A percentile compares a stretch with the other conserved stretches of the same genome.
Conservation (phyloP, 2,888 invertebrate species). For the Caenorhabditis plicata region DNA sequence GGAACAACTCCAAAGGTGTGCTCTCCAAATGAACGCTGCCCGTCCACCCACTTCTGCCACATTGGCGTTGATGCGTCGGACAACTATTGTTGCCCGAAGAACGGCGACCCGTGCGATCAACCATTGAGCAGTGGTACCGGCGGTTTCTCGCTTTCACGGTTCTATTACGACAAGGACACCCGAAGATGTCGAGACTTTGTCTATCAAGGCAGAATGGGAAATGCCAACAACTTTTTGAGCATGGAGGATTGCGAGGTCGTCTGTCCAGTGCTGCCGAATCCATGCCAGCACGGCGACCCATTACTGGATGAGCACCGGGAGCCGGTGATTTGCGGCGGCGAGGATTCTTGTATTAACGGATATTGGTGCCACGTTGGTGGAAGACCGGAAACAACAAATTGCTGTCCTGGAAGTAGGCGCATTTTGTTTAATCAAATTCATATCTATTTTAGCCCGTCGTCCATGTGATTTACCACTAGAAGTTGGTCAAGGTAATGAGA, state of each 20-base stretch:
- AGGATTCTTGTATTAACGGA: conserved; percentile 53
- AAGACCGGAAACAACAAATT: conserved; percentile 62
- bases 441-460: conserved; percentile 34
- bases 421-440: conserved; percentile 1
- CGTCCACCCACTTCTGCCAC: conserved; percentile 64
- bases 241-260: conserved; percentile 58
- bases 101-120: conserved; percentile 60
- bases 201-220: conserved; percentile 59
- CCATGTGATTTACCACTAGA: conserved; percentile 50
- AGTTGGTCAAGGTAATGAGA: conserved; percentile 47
- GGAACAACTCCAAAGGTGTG: conserved; percentile 45
- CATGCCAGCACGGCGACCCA: conserved; percentile 62
- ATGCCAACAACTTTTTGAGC: conserved; percentile 63
- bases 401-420: conserved; percentile 62
- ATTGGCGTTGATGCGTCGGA: conserved; percentile 52
- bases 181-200: conserved; percentile 48
- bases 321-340: conserved; percentile 63
- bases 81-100: conserved; percentile 63
- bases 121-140: conserved; percentile 51
- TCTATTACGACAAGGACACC: conserved; percentile 56
- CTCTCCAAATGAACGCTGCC: conserved; percentile 50
- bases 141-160: conserved; percentile 47
- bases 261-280: conserved; percentile 61
- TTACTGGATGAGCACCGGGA: conserved; percentile 52
- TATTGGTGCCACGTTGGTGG: conserved; percentile 64